Conservation (phyloP, 2,888 invertebrate species). For the Encarsia formosa region DNA sequence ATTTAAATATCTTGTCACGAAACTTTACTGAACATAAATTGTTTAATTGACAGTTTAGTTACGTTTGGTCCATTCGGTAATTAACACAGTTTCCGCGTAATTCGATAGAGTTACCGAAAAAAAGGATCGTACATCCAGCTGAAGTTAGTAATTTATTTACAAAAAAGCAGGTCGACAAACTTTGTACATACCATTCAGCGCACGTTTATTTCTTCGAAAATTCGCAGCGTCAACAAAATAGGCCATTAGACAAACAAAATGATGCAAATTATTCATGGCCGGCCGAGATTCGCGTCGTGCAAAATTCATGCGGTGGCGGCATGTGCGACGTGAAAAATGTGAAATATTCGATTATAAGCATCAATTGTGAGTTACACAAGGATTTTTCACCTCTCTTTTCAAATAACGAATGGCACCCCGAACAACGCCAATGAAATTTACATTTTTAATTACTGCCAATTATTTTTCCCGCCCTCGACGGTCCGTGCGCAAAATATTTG, state of each 20-base stretch:
- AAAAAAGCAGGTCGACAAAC: too few relatives aligned
- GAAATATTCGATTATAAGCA: slow-evolving; percentile 21
- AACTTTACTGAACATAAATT: too few relatives aligned
- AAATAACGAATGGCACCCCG: slow-evolving; percentile 8
- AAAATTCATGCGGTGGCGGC: slow-evolving; percentile 12
- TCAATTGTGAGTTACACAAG: slow-evolving; percentile 4
- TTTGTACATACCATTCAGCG: too few relatives aligned
- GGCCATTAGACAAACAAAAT: slow-evolving; percentile 11
- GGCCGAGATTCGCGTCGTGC: neutral
- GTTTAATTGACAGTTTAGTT: too few relatives aligned
- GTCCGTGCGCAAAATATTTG: too few relatives aligned
- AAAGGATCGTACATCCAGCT: too few relatives aligned
- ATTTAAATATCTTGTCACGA: too few relatives aligned
- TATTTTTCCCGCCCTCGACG: slow-evolving; percentile 13
- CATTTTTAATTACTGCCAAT: slow-evolving; percentile 25
- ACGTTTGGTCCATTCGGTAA: too few relatives aligned
- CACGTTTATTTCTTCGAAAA: slow-evolving; percentile 13
- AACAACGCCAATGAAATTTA: slow-evolving; percentile 16
- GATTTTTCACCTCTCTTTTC: too few relatives aligned
- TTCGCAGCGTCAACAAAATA: slow-evolving; percentile 20
- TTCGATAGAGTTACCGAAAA: too few relatives aligned
- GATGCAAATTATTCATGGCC: slow-evolving; percentile 8
- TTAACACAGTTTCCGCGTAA: too few relatives aligned
- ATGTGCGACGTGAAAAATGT: slow-evolving; percentile 12
- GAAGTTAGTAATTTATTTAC: too few relatives aligned